Evolutionary conservation across 2,113 vertebrate species (phyloP), one percentile per base, ranked within the genome.

Genomic region (Podarcis raffonei): DNA sequence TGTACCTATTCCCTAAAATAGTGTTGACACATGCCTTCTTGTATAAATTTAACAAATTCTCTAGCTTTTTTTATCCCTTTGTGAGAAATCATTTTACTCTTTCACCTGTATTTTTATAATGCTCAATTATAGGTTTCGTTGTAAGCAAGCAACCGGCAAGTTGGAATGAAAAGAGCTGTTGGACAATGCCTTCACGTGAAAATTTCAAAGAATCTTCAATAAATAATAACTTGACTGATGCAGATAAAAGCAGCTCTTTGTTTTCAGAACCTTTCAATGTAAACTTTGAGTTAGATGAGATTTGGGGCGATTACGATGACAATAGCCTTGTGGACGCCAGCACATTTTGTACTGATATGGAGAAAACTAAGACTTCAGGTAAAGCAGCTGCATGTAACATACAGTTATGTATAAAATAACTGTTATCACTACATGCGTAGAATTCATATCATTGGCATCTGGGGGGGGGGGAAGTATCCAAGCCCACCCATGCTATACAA

Each of bases 281-380:
- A 89, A 97, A 92, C 94, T 98, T 98, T 93, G 98, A 99, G 93
- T 96, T 98, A 95, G 94, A 97, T 95, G 98, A 99, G 68, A 94
- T 98, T 94, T 99, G 98, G 98, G 97, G 97, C 92, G 97, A 99
- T 90, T 97, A 98, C 94, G 97, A 97, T 94, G 98, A 98, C 90
- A 98, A 97, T 23, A 96, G 96, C 89, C 96, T 99, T 90, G 82
- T 96, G 90, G 84, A 93, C 93, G 97, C 96, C 68, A 97, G 96
- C 59, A 96, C 91, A 89, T 95, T 96, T 83, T 89, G 85, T 79
- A 62, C 79, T 78, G 85, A 91, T 94, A 86, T 87, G 74, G 89
- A 91, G 75, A 82, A 85, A 66, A 90, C 84, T 86, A 87, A 89
- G 77, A 74, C 87, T 91, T 92, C 94, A 94, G 97, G 97, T 97